Evolutionary conservation across 2,113 vertebrate genomes (phyloP), one percentile per base, ranked within the genome.

Genomic region (Rhizomys pruinosus): DNA sequence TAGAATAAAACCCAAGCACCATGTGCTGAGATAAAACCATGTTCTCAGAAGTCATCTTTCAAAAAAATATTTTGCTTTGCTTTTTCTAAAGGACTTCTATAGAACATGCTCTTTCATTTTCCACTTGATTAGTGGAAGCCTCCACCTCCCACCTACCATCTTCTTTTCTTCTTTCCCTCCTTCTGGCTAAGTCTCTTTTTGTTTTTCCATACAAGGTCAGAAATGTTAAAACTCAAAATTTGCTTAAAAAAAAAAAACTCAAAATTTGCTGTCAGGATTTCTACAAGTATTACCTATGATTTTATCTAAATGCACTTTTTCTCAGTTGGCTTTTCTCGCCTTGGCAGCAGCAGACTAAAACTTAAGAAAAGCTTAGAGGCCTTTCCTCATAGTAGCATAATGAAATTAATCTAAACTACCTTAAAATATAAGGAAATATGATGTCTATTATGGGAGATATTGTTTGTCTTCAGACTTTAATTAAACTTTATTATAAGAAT

Each of bases 401-500:
- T 44, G 44, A 94, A 68, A 76, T 63, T 63, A 55, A 9, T 68
- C 44, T 79, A 89, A 69, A 84, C 59, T 55, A 78, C 39, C 32
- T 68, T 72, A 69, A 90, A n/a, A n/a, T n/a, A n/a, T n/a, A n/a
- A n/a, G n/a, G n/a, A n/a, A n/a, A n/a, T n/a, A n/a, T n/a, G n/a
- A n/a, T n/a, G n/a, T n/a, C n/a, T n/a, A n/a, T n/a, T n/a, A n/a
- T n/a, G n/a, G n/a, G n/a, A n/a, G n/a, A n/a, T n/a, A n/a, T n/a
- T n/a, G n/a, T n/a, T n/a, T 95, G 74, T 63, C 64, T 87, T 89
- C 63, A 90, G 91, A 74, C 6, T 94, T 69, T 52, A 11, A 32
- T 95, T 93, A 52, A 81, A 59, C 19, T n/a, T 87, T 84, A 78
- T 93, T 52, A 29, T 77, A 85, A 90, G 29, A 89, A 57, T 84